A percentile compares a stretch with the other conserved stretches of the same genome.
Conservation (phyloP, 2,797 vertebrate species). For the Eupleurogrammus muticus region DNA sequence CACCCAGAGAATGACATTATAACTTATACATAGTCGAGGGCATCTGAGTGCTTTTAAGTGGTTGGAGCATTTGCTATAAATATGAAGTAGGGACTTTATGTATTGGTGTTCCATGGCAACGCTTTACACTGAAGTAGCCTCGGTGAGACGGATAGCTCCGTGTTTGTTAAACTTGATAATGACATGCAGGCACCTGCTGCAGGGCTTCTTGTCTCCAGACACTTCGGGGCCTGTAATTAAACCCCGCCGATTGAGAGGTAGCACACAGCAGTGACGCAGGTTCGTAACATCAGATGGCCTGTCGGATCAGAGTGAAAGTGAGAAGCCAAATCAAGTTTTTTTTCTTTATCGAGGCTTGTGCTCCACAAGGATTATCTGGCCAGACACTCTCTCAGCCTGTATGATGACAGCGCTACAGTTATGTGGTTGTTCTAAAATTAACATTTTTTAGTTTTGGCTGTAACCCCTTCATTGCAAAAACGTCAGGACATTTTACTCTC, state of each 20-base stretch:
- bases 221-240: constrained; percentile 50
- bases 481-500: no score
- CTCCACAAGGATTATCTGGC: constrained; percentile 9
- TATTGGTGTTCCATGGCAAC: no score
- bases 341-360: constrained; percentile 19
- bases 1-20: no score
- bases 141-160: background rate
- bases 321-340: constrained; percentile 54
- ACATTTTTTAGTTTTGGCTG: no score
- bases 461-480: no score
- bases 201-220: constrained; percentile 29
- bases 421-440: no score
- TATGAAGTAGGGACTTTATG: no score
- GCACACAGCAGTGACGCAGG: constrained; percentile 20
- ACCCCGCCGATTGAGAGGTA: constrained; percentile 25
- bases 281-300: constrained; percentile 45
- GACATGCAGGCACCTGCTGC: constrained; percentile 11
- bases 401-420: background rate
- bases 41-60: no score
- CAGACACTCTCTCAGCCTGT: constrained; percentile 14
- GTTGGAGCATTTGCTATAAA: background rate
- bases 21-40: background rate
- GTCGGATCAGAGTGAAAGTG: constrained; percentile 41
- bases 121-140: background rate
- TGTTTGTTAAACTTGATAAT: background rate